Evolutionary conservation across 2,888 invertebrate species (phyloP), one percentile per base, ranked within the genome.

Genomic region (Scelioninae gen. 1): DNA sequence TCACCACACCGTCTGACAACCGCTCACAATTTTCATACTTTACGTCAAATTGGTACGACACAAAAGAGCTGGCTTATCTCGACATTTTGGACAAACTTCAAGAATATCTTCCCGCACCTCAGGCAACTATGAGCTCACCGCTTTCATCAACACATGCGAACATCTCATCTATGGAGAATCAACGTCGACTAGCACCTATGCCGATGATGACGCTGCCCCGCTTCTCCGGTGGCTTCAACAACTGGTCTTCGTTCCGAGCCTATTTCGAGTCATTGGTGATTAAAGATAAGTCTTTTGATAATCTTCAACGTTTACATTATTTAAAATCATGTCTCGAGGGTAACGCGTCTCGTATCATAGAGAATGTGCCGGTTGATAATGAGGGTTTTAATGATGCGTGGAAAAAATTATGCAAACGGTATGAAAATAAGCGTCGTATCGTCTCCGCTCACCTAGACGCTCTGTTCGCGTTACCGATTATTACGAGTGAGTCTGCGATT

Each of bases 281-380:
- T 1, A 3, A 43, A 60, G 29, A 47, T 62, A 47, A 45, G 32
- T 47, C 62, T 10, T 62, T 11, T 15, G 45, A 45, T 47, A 32
- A 62, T 47, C 9, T 62, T 2, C 45, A 62, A 15, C 45, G 43
- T n/a, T 23, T 43, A n/a, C 56, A 56, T 38, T 56, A 56, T 10
- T 11, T 56, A 4, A 60, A 60, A 13, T 62, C 62, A 5, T 62
- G 62, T 11, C 47, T 62, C 9, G 31, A 45, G 5, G 62, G 62
- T 13, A 45, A 62, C 0, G 47, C 62, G 9, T 31, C 6, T 2
- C n/a, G 5, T 0, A 10, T 62, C 4, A 10, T 45, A 5, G 8
- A 47, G 5, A 45, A 31, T 31, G n/a, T 60, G 23, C 29, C 23
- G 8, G 13, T 45, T 10, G 11, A 5, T n/a, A 1, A 1, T 1